Conservation (phyloP, 2,797 vertebrate species). For the Austrolebias charrua region DNA sequence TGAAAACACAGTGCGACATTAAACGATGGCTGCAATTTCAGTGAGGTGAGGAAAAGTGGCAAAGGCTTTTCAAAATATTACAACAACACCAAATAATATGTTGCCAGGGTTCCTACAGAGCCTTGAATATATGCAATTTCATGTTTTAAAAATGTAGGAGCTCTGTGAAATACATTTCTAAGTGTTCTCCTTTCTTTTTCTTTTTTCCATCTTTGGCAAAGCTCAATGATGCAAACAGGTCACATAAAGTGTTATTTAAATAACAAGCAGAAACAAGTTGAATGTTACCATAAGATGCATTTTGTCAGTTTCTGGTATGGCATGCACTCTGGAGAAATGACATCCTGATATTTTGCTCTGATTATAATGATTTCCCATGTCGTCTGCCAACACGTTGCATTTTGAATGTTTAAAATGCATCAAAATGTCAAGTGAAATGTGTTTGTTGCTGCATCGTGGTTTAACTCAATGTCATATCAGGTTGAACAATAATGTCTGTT, state of each 20-base stretch:
- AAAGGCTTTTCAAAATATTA: not conserved
- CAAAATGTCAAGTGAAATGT: constrained; percentile 1
- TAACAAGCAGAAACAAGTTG: not conserved
- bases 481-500: not conserved
- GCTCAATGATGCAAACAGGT: not conserved
- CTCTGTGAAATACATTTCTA: not conserved
- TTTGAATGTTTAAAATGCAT: not conserved
- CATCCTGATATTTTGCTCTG: not conserved
- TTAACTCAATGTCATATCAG: not conserved
- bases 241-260: not conserved
- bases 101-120: no score
- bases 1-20: not conserved
- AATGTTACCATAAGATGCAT: not conserved
- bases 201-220: not conserved
- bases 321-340: not conserved
- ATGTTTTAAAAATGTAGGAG: no score
- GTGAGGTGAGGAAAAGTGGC: not conserved
- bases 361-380: not conserved
- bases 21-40: not conserved
- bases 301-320: not conserved
- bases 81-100: no score
- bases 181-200: not conserved
- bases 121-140: no score
- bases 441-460: not conserved
- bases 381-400: not conserved